Evolutionary conservation across 1,140 invertebrate species (phyloP).

Genomic region (Myzus persicae): DNA sequence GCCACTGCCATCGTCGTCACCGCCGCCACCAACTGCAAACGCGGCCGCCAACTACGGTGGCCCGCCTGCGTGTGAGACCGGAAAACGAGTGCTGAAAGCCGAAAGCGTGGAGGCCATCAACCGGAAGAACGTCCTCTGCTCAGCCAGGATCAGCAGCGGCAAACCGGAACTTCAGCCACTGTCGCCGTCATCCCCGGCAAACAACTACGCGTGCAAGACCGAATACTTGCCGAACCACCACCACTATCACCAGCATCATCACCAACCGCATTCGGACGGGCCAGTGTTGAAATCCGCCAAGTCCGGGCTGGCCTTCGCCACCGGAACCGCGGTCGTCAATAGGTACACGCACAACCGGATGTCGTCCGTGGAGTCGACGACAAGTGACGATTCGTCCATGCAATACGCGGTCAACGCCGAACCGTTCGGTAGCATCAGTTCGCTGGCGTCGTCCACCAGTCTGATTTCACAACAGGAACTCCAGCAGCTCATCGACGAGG

Average conservation of each 20-base stretch:
- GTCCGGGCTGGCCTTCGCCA: neutral
- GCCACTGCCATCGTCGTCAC: conserved; percentile 63
- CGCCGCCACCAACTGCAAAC: conserved; percentile 68
- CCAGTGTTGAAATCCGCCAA: neutral
- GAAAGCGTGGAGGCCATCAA: conserved; percentile 83
- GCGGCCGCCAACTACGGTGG: conserved; percentile 69
- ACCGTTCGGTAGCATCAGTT: conserved; percentile 72
- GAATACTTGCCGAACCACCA: neutral
- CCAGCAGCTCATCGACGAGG: conserved; percentile 72
- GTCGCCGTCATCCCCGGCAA: neutral
- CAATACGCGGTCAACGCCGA: conserved; percentile 66
- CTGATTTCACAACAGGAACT: conserved; percentile 73
- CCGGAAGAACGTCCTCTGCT: conserved; percentile 85
- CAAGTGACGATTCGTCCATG: conserved; percentile 66
- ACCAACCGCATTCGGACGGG: neutral
- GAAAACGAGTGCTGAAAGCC: conserved; percentile 74
- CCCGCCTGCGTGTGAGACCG: conserved; percentile 71
- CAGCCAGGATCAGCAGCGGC: conserved; percentile 82
- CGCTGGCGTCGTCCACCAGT: conserved; percentile 71
- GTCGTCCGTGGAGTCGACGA: conserved; percentile 67
- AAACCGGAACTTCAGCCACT: conserved; percentile 62
- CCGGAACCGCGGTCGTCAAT: neutral
- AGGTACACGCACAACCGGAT: conserved; percentile 64
- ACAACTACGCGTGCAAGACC: conserved; percentile 39
- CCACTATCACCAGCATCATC: neutral